Base-by-base conservation (phyloP, 2,113 vertebrate genomes). In the Brachyistius frenatus region DNA sequence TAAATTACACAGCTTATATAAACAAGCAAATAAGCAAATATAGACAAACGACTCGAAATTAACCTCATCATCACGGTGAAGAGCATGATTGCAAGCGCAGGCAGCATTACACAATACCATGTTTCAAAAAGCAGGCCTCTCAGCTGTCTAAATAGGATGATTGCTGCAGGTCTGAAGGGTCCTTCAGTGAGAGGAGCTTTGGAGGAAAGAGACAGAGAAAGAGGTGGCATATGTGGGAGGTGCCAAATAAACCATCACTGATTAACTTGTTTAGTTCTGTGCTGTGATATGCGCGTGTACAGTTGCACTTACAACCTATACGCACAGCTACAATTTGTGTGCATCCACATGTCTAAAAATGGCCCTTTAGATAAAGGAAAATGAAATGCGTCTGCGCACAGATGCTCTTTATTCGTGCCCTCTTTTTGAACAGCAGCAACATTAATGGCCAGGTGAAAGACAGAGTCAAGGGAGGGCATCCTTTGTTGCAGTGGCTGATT, bases 111-210 rank as follows among this genome's bases (percentile, higher is more conserved):
- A 91, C 87, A 85, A 91, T 83, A 54, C 32, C 54, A 4, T 60
- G 56, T 81, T 86, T 85, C 36, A 75, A 76, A 84, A 75, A 81
- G 66, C 73, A 57, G 77, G 66, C 65, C 90, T 91, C 88, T 90
- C 72, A 83, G 78, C 87, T 86, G 90, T 92, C 85, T 90, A 90
- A 94, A 93, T 88, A 89, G 90, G 87, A 93, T 93, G 92, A 93
- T 94, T 93, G 88, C 84, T 81, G 88, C 66, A 64, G 86, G 75
- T 87, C 87, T 93, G 88, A 93, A 94, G 91, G 84, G 93, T 92
- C 84, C 92, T 94, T 90, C 82, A 93, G 74, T n/a, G 56, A 88
- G 80, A 82, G 81, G 82, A 84, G 85, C 72, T 81, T 50, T 63
- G 80, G 70, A 84, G 78, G 78, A 62, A 76, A 84, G 79, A 90